phyloP scores from a whole-genome alignment of 2,797 vertebrate genomes.

The Myotis myotis region DNA sequence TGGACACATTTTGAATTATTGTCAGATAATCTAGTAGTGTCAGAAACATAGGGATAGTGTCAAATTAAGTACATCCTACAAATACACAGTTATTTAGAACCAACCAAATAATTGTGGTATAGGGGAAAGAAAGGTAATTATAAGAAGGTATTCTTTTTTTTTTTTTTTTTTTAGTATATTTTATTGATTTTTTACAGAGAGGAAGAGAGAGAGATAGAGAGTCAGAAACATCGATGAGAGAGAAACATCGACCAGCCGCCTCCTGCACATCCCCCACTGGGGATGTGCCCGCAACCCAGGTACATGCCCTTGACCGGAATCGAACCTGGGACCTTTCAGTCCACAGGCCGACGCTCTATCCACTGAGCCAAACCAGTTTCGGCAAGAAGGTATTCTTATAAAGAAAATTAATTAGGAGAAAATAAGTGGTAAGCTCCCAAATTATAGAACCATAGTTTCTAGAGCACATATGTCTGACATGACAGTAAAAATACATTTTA shows the following conservation, averaged over 20 bases:
- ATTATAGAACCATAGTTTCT: not conserved
- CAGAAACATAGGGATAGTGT: not conserved
- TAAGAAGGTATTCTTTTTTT: constrained; percentile 25
- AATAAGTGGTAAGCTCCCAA: not conserved
- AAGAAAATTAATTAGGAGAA: constrained; percentile 45
- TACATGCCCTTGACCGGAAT: no score
- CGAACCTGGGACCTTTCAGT: no score
- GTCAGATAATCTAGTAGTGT: constrained; percentile 38
- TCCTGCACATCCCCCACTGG: no score
- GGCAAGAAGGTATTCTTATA: constrained; percentile 20
- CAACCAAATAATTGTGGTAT: constrained; percentile 25
- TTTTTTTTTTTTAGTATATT: no score
- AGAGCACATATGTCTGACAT: not conserved
- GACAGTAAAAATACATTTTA: constrained; percentile 34
- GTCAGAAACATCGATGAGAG: no score
- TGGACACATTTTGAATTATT: constrained; percentile 65
- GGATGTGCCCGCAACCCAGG: no score
- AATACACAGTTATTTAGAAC: constrained; percentile 50
- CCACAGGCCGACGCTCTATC: no score
- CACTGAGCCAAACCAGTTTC: no score
- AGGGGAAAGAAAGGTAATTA: constrained; percentile 24
- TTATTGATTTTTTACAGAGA: no score
- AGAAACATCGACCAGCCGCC: no score
- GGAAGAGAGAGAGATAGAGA: no score
- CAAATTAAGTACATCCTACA: constrained; percentile 54